phyloP scores from a whole-genome alignment of 2,797 vertebrate species.

The Coregonus ussuriensis region DNA sequence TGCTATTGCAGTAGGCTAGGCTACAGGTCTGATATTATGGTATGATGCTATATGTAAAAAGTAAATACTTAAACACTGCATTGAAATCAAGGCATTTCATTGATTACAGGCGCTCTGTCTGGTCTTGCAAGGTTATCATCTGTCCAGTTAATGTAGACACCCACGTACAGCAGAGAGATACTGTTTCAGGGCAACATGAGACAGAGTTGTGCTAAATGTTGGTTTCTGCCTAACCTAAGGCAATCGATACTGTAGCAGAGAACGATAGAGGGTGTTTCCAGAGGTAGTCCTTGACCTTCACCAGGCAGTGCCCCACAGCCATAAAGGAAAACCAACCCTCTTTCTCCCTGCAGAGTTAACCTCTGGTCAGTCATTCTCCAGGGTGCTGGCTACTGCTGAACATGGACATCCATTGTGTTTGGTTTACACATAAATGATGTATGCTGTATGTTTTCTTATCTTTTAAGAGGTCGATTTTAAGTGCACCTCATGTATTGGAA shows the following conservation, averaged over 20 bases:
- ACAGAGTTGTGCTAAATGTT: slow-evolving; percentile 13
- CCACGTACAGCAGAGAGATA: neutral
- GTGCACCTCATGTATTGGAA: neutral
- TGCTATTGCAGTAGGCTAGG: neutral
- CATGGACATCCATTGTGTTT: neutral
- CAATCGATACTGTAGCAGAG: slow-evolving; percentile 16
- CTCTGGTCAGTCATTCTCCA: neutral
- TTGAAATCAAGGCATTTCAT: neutral
- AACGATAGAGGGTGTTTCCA: neutral
- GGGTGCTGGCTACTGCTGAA: neutral
- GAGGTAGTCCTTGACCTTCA: slow-evolving; percentile 5
- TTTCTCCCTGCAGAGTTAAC: too few relatives aligned
- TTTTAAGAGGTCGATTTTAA: neutral
- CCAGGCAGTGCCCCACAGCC: neutral
- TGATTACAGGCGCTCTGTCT: neutral
- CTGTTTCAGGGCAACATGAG: slow-evolving; percentile 14
- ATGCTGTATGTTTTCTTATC: neutral
- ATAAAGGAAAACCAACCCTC: neutral
- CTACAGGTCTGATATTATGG: neutral
- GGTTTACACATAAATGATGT: neutral
- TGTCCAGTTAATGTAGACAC: neutral
- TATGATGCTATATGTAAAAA: too few relatives aligned
- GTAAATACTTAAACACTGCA: neutral
- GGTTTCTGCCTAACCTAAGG: slow-evolving; percentile 13
- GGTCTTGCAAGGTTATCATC: neutral